A percentile compares a stretch with the other conserved stretches of the same genome.
These are phyloP conservation scores for Scaeva pyrastri DNA, from an alignment of 2,888 invertebrate species.

Conservation along the genomic window DNA sequence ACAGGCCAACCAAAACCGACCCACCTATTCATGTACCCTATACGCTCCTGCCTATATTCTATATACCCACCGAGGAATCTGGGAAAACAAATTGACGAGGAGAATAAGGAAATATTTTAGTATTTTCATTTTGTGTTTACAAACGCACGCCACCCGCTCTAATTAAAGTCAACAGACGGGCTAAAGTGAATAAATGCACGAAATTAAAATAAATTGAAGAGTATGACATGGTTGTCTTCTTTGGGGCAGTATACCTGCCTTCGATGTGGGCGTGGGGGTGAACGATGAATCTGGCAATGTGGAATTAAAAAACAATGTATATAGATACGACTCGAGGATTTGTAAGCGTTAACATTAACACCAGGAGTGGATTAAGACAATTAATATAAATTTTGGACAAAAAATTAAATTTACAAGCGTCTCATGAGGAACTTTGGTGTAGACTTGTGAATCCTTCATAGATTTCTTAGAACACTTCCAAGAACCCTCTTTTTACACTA, in stretches of 20 bases:
- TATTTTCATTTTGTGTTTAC: constrained; percentile 46
- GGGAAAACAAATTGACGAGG: constrained; percentile 14
- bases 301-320: constrained; percentile 22
- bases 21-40: background rate
- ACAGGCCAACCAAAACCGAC: background rate
- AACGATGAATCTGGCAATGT: background rate
- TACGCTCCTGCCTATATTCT: background rate
- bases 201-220: constrained; percentile 75
- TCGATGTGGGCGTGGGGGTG: no score
- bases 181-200: constrained; percentile 75
- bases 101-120: constrained; percentile 35
- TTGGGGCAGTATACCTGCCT: background rate
- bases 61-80: background rate
- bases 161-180: constrained; percentile 74
- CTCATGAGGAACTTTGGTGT: no score
- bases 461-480: no score
- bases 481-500: no score
- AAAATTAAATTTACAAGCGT: no score
- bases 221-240: constrained; percentile 34
- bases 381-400: no score
- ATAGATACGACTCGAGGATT: constrained; percentile 35
- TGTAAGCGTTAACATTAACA: constrained; percentile 26
- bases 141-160: constrained; percentile 67
- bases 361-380: background rate
- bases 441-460: no score